Evolutionary conservation across 2,113 vertebrate genomes (phyloP), one percentile per base, ranked within the genome.

Genomic region (Fukomys damarensis): DNA sequence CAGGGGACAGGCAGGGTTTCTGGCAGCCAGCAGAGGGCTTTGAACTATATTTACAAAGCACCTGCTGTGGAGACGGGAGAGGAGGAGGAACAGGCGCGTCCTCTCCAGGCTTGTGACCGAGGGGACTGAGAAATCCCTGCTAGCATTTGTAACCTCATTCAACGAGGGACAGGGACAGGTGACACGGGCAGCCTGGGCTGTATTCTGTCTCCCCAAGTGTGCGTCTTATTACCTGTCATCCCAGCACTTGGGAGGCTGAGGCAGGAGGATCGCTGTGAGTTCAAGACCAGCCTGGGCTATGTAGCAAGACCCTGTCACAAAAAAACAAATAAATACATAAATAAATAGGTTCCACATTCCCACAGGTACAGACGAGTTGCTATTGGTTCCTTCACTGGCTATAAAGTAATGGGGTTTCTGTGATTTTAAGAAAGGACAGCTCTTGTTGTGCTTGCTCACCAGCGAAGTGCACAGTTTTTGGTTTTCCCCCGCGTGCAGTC

Each of bases 31-130:
- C 24, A 96, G 85, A 94, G 94, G 92, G 85, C 95, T 95, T 93
- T 93, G 77, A 93, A 95, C 92, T 97, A 94, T 97, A 97, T 97
- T 98, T 98, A 94, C n/a, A 24, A 88, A 90, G 59, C 96, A 96
- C 94, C 97, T 98, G 98, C 93, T 94, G 77, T n/a, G n/a, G 74
- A 49, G 16, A 20, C 87, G 86, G 86, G 82, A 85, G 87, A 95
- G 96, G 86, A 96, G 93, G 65, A 65, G 92, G 74, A 95, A 85
- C 88, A 16, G 77, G 77, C 77, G 89, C 96, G 97, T 96, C 93
- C 97, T 97, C 94, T 96, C 95, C 92, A 93, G 92, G 95, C 96
- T 97, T 97, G 61, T 95, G 97, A 90, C 94, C 95, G 70, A 96
- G 96, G 70, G 66, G 66, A 95, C 66, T 88, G 77, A 84, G 30